A percentile compares a stretch with the other conserved stretches of the same genome.
Conservation (phyloP, 2,113 vertebrate species). For the Coreoperca whiteheadi region DNA sequence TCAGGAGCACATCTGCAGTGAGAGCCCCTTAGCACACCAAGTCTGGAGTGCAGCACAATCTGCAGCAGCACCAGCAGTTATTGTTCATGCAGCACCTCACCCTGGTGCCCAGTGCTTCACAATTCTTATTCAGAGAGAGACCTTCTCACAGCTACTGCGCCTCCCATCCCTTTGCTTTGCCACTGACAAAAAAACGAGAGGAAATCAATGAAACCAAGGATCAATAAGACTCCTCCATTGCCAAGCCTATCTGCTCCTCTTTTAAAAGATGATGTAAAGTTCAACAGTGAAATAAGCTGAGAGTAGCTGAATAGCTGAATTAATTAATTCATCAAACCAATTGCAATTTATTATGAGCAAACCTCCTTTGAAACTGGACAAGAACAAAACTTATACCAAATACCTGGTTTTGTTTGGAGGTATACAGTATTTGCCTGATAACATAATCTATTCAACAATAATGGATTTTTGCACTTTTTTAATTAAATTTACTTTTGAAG, state of each 20-base stretch:
- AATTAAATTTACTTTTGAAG: conserved; percentile 23
- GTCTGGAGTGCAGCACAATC: conserved; percentile 65
- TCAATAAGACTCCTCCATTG: conserved; percentile 74
- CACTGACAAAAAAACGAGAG: conserved; percentile 63
- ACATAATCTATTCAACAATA: conserved; percentile 15
- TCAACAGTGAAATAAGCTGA: conserved; percentile 67
- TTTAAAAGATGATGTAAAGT: conserved; percentile 77
- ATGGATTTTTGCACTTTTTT: conserved; percentile 20
- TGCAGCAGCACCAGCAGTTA: conserved; percentile 63
- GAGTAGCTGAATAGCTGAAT: conserved; percentile 67
- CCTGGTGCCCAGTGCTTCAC: conserved; percentile 67
- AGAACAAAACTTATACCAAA: conserved; percentile 17
- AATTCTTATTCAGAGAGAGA: conserved; percentile 79
- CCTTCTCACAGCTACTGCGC: conserved; percentile 65
- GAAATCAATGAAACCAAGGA: conserved; percentile 79
- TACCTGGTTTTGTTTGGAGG: neutral
- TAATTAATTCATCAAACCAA: conserved; percentile 45
- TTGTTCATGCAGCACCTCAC: conserved; percentile 81
- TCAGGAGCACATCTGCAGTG: conserved; percentile 71
- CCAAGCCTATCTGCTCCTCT: conserved; percentile 66
- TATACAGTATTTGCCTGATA: conserved; percentile 7
- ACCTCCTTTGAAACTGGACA: conserved; percentile 9
- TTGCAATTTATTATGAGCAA: conserved; percentile 31
- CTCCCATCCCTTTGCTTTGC: conserved; percentile 64
- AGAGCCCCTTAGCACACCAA: conserved; percentile 60